Evolutionary conservation across 2,888 invertebrate species (phyloP).

Genomic region (Trichopria drosophilae): DNA sequence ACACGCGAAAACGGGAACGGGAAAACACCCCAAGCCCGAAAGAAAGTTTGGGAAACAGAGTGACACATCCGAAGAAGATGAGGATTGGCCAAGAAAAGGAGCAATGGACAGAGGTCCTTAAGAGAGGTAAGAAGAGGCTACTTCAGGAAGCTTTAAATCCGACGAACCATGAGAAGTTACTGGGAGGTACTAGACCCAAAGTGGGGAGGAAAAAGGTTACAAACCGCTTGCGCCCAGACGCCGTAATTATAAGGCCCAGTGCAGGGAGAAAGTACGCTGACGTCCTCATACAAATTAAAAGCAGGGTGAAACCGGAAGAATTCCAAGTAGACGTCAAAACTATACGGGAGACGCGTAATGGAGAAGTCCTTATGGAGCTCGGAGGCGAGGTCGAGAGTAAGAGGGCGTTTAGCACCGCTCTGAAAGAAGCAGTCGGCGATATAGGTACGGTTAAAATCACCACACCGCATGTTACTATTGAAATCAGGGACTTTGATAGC

Average conservation of each 20-base stretch:
- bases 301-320: slow-evolving; percentile 5
- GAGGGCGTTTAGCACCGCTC: neutral
- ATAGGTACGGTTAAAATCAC: neutral
- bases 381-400: neutral
- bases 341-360: neutral
- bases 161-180: too few species aligned
- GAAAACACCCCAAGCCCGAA: too few species aligned
- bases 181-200: too few species aligned
- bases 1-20: too few species aligned
- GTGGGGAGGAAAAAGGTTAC: too few species aligned
- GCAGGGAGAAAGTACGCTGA: neutral
- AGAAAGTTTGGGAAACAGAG: too few species aligned
- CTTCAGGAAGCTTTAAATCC: too few species aligned
- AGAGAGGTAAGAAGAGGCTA: too few species aligned
- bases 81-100: too few species aligned
- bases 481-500: slow-evolving; percentile 10
- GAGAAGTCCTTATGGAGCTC: slow-evolving; percentile 12
- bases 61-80: too few species aligned
- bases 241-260: slow-evolving; percentile 3
- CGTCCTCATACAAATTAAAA: slow-evolving; percentile 8
- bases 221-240: too few species aligned
- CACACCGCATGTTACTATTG: neutral
- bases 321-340: slow-evolving; percentile 1
- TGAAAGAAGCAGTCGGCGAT: neutral
- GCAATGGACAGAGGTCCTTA: too few species aligned